Percentiles rank a stretch among this genome's conserved stretches.
These are phyloP conservation scores for Tipula unca DNA, from an alignment of 2,888 invertebrate species.

Conservation along the genomic window DNA sequence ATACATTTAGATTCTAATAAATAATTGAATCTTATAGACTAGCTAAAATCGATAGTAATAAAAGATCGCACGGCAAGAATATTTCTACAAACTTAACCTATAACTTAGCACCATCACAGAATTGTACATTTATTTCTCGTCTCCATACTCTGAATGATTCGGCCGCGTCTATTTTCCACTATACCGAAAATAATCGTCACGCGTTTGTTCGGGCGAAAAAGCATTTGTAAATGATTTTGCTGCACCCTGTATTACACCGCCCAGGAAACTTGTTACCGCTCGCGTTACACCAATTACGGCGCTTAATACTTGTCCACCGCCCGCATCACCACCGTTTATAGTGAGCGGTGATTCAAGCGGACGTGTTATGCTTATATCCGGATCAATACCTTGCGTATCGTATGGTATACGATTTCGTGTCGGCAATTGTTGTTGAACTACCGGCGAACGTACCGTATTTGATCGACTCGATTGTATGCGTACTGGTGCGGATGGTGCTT, in stretches of 20 bases:
- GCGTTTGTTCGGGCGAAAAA: slow-evolving; percentile 49
- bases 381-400: slow-evolving; percentile 15
- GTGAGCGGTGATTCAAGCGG: slow-evolving; percentile 37
- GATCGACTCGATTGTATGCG: slow-evolving; percentile 46
- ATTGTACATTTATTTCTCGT: neutral
- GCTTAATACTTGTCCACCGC: slow-evolving; percentile 44
- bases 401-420: neutral
- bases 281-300: slow-evolving; percentile 69
- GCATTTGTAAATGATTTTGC: slow-evolving; percentile 61
- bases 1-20: neutral
- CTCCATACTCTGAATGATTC: neutral
- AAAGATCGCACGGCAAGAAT: neutral
- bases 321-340: slow-evolving; percentile 28
- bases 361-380: slow-evolving; percentile 2
- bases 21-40: neutral
- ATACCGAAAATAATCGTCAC: slow-evolving; percentile 45
- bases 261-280: slow-evolving; percentile 68
- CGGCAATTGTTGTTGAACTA: slow-evolving; percentile 30
- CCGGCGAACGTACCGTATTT: slow-evolving; percentile 31
- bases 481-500: slow-evolving; percentile 37
- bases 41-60: neutral
- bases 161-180: slow-evolving; percentile 33
- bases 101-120: slow-evolving; percentile 17
- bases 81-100: neutral
- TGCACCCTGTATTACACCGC: slow-evolving; percentile 66